These are phyloP conservation scores for Gobionotothen gibberifrons DNA, from an alignment of 2,797 vertebrate species.

Conservation along the genomic window DNA sequence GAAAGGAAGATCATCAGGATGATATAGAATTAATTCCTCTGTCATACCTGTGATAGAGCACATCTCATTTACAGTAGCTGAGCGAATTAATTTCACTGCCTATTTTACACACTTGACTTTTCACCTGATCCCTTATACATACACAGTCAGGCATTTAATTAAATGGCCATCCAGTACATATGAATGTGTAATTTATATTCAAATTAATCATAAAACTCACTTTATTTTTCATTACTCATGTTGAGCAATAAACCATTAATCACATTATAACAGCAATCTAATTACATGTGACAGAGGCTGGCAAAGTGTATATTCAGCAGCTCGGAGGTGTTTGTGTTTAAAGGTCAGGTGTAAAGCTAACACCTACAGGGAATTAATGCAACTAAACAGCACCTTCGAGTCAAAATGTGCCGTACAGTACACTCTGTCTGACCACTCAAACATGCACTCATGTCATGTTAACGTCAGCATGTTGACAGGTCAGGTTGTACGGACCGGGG, in stretches of 20 bases:
- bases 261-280: constrained; percentile 55
- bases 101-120: constrained; percentile 72
- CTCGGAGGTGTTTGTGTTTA: constrained; percentile 62
- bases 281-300: constrained; percentile 49
- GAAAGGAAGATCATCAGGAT: constrained; percentile 53
- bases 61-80: constrained; percentile 68
- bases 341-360: constrained; percentile 74
- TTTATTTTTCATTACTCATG: constrained; percentile 50
- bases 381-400: constrained; percentile 23
- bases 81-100: constrained; percentile 60
- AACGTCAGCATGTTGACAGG: constrained; percentile 59
- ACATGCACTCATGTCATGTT: constrained; percentile 56
- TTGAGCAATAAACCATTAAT: constrained; percentile 60
- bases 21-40: constrained; percentile 63
- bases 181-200: constrained; percentile 57
- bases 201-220: constrained; percentile 58
- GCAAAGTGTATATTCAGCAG: constrained; percentile 56
- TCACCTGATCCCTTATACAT: constrained; percentile 50
- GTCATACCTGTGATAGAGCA: constrained; percentile 64
- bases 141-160: constrained; percentile 58
- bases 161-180: constrained; percentile 48
- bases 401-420: constrained; percentile 12
- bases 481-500: constrained; percentile 34
- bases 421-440: constrained; percentile 40
- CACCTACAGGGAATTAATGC: constrained; percentile 32